A percentile compares a stretch with the other conserved stretches of the same genome.
These are phyloP conservation scores for Eucera pruinosa DNA, from an alignment of 2,888 invertebrate genomes.

Conservation along the genomic window DNA sequence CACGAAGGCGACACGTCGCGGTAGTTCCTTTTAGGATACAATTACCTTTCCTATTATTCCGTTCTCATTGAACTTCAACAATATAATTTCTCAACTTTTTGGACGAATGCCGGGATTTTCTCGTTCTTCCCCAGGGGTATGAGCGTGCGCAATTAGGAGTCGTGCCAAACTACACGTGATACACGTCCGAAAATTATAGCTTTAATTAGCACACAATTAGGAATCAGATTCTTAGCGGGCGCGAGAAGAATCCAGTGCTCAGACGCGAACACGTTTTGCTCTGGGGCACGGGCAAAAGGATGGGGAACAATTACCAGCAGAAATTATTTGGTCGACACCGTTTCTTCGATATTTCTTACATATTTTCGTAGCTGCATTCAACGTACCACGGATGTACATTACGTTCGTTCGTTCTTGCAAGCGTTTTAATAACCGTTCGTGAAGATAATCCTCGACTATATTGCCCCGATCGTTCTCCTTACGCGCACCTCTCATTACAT, in stretches of 20 bases:
- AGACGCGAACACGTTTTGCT: conserved; percentile 34
- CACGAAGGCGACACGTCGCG: conserved; percentile 28
- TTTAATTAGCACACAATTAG: conserved; percentile 68
- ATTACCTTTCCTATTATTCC: conserved; percentile 55
- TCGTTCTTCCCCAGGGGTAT: conserved; percentile 41
- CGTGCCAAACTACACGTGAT: conserved; percentile 62
- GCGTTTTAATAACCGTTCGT: conserved; percentile 38
- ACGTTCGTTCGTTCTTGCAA: not conserved
- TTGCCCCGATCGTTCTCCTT: conserved; percentile 23
- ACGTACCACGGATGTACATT: conserved; percentile 20
- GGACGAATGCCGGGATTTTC: conserved; percentile 65
- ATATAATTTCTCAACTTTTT: conserved; percentile 68
- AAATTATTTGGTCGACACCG: conserved; percentile 66
- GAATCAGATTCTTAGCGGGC: conserved; percentile 43
- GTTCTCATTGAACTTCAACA: conserved; percentile 73
- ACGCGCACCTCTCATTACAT: conserved; percentile 37
- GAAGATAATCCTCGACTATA: conserved; percentile 38
- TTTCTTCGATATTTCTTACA: conserved; percentile 37
- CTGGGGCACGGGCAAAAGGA: conserved; percentile 32
- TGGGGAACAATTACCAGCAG: conserved; percentile 55
- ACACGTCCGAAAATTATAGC: conserved; percentile 60
- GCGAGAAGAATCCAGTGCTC: conserved; percentile 47
- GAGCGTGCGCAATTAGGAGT: conserved; percentile 66
- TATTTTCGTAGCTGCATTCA: conserved; percentile 14
- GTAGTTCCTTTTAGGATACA: conserved; percentile 61